Evolutionary conservation across 2,888 invertebrate genomes (phyloP).

Genomic region (Heliconius erato): DNA sequence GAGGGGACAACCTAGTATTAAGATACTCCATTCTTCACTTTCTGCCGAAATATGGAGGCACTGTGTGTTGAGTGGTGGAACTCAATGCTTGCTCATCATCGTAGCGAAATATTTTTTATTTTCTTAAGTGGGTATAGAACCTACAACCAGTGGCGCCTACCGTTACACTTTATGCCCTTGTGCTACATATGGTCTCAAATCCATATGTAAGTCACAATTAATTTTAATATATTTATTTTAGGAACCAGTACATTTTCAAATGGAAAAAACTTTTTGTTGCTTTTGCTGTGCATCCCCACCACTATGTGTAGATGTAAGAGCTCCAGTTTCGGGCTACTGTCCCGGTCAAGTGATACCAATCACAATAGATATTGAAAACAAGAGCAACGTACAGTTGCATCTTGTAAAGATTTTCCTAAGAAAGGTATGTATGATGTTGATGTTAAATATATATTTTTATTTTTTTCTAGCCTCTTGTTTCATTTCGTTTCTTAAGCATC

Average conservation of each 20-base stretch:
- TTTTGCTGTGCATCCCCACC: constrained; percentile 92
- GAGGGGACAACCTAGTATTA: too few relatives aligned
- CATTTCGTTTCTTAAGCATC: neutral
- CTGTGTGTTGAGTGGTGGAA: too few relatives aligned
- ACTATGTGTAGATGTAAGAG: constrained; percentile 87
- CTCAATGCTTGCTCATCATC: too few relatives aligned
- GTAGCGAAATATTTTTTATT: too few relatives aligned
- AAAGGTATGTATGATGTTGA: constrained; percentile 79
- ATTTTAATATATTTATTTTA: constrained; percentile 60
- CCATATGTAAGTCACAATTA: neutral
- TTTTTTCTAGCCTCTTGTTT: neutral
- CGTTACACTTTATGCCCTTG: too few relatives aligned
- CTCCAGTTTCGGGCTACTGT: constrained; percentile 91
- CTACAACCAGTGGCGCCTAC: too few relatives aligned
- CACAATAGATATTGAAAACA: constrained; percentile 90
- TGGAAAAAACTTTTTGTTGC: constrained; percentile 92
- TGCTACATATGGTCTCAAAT: too few relatives aligned
- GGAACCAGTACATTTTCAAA: constrained; percentile 89
- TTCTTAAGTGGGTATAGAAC: too few relatives aligned
- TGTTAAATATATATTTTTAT: neutral
- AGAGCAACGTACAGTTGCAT: constrained; percentile 88
- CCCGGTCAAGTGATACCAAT: constrained; percentile 91
- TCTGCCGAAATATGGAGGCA: too few relatives aligned
- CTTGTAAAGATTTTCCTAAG: constrained; percentile 87
- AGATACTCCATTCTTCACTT: too few relatives aligned